Evolutionary conservation across 2,888 invertebrate genomes (phyloP), one percentile per base, ranked within the genome.

Genomic region (Phoenoteleia sp.): DNA sequence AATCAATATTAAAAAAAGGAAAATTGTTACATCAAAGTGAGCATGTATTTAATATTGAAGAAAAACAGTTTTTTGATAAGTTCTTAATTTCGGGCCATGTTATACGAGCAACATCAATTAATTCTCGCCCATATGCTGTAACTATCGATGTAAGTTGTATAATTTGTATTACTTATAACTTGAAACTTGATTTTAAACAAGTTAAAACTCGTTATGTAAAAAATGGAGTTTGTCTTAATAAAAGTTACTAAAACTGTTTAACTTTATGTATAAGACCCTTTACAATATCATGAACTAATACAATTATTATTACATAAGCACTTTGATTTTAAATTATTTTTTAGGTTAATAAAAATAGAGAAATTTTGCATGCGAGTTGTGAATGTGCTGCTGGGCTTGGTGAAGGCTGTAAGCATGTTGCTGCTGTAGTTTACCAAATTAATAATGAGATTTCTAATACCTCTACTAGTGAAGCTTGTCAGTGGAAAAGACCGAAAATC

Each of bases 321-420:
- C n/a, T n/a, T n/a, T n/a, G n/a, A n/a, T n/a, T n/a, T n/a, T n/a
- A n/a, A n/a, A n/a, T n/a, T n/a, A n/a, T n/a, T n/a, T 47, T 13
- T n/a, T 17, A 62, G 62, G 62, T 62, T 13, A 49, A 66, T 66
- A 19, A 3, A 66, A 27, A n/a, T n/a, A 42, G 62, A 42, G 17
- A 62, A 6, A 66, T 66, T 47, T 33, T 66, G 21, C 29, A 29
- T 52, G 67, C 52, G n/a, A 67, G 23, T 52, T 67, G 67, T 67
- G 52, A 49, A 52, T 67, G 67, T 52, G 49, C 67, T 15, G 67
- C 49, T 49, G 67, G 52, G 11, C 17, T 49, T 49, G 29, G 67
- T 52, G 67, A 67, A 36, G 21, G 23, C 3, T 67, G 67, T 52
- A 67, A 67, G 42, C 69, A 69, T 54, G n/a, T 69, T 54, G 67